Evolutionary conservation across 2,888 invertebrate genomes (phyloP), one percentile per base, ranked within the genome.

Genomic region (Athalia rosae): DNA sequence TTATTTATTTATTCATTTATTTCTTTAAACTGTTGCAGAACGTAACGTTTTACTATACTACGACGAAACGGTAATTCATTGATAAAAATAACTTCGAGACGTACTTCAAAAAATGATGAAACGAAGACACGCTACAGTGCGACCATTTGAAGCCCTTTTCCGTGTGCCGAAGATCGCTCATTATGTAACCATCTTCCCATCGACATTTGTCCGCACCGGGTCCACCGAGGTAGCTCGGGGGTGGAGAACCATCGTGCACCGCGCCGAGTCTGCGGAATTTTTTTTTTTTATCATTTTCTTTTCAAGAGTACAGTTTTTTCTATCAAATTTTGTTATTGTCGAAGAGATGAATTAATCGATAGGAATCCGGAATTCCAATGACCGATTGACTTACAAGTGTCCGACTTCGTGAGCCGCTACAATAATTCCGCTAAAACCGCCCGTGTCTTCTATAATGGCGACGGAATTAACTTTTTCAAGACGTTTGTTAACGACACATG

Each of bases 321-420:
- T 28, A 28, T 1, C 28, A 0, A 28, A 28, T 28, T 28, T 28
- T 28, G 28, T 28, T 2, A 28, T 28, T 28, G 28, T 28, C 28
- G 28, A 28, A 28, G 28, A 28, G 28, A 28, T 28, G 2, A 2
- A 28, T 28, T 28, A 28, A 28, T 28, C 28, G 28, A 28, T 28
- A 28, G 28, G 28, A 28, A 28, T 28, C 2, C 2, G 28, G 28
- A 28, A 28, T 28, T 28, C 2, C 28, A 28, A 28, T 28, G 2
- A 50, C 9, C 28, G 48, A 43, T 61, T 28, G 74, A 94, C 97
- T 95, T 93, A 98, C 97, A 98, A 93, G 92, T 98, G 98, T 84
- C 98, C 98, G 84, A 98, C 97, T 95, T 98, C 98, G 90, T 98
- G 98, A 82, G 98, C 98, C 79, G 98, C 98, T 2, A 98, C 98